Evolutionary conservation across 1,140 invertebrate species (phyloP), one percentile per base, ranked within the genome.

Genomic region (Nylanderia fulva): DNA sequence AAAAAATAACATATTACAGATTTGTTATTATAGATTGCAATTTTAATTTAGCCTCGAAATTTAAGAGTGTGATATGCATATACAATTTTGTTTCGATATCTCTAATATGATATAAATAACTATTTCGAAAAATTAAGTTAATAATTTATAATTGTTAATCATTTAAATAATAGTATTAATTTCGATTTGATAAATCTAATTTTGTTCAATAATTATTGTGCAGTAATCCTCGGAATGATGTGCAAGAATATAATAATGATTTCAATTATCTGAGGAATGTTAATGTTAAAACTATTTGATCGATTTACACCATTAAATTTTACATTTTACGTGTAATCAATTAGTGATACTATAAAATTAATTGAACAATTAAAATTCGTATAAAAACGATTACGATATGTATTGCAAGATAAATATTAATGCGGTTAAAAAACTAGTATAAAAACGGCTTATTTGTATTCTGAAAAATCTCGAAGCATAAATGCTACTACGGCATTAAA

Each of bases 401-500:
- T n/a, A 71, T 71, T 13, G 0, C 9, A 33, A 29, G 9, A 15
- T 11, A 33, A 52, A 24, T 0, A 33, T 54, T 72, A 54, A 72
- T 18, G 6, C 9, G 45, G 2, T 13, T 54, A 21, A 33, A 33
- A 33, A 33, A 3, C 29, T 21, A 6, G n/a, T 18, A n/a, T n/a
- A 54, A 72, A 21, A 21, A 54, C 2, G 33, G 0, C 48, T 71
- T 48, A 45, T 71, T 71, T 33, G 4, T 11, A 36, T 52, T 72
- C 48, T 72, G 27, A 33, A 33, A 54, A 18, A 71, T 72, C 48
- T n/a, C 52, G 27, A 54, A 33, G 33, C 18, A 71, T 52, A 71
- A 52, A 52, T 18, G 6, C 0, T 5, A 18, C 11, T 7, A 18
- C 7, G 8, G 15, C 24, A 21, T 29, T n/a, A 21, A 52, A 13